These are phyloP conservation scores for Tenualosa ilisha DNA, from an alignment of 2,797 vertebrate genomes.

Conservation along the genomic window DNA sequence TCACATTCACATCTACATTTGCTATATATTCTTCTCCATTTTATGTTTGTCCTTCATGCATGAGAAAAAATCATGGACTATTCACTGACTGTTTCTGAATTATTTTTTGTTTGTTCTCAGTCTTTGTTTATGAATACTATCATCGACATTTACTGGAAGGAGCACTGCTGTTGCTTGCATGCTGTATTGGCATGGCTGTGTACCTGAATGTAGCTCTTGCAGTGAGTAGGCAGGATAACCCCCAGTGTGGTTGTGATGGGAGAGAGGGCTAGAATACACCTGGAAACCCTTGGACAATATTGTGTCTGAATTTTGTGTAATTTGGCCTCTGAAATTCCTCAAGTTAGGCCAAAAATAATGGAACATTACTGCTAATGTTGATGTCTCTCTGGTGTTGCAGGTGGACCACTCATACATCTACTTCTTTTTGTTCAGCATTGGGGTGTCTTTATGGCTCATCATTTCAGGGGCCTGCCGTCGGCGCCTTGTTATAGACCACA, in stretches of 20 bases:
- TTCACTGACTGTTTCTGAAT: not conserved
- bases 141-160: not conserved
- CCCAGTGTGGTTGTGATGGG: not conserved
- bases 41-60: not conserved
- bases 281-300: not conserved
- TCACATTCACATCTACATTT: not conserved
- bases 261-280: too few species aligned
- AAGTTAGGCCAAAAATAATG: not conserved
- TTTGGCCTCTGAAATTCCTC: not conserved
- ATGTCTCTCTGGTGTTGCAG: not conserved
- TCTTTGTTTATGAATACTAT: not conserved
- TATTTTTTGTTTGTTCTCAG: not conserved
- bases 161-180: not conserved
- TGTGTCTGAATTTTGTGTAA: not conserved
- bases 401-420: not conserved
- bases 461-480: not conserved
- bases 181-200: not conserved
- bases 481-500: constrained; percentile 32
- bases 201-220: not conserved
- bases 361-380: not conserved
- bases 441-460: not conserved
- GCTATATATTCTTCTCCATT: not conserved
- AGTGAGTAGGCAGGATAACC: not conserved
- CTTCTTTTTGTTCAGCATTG: not conserved
- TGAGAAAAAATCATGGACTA: not conserved